Conservation (phyloP, 2,888 invertebrate genomes). For the Heteropelma amictum region DNA sequence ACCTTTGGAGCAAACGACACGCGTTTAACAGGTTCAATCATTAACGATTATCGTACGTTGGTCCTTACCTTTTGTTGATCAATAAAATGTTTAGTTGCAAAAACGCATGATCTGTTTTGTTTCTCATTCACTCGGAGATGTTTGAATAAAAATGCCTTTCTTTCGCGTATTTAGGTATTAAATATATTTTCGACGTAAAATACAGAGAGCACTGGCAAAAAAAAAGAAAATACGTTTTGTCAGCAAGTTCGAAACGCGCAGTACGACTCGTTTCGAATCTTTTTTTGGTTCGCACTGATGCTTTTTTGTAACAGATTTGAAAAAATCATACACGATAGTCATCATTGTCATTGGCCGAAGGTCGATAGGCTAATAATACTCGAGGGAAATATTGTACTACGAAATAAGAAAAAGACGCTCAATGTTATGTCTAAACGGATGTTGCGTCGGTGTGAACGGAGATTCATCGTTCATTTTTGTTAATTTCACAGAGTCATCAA, state of each 20-base stretch:
- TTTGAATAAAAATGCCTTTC: no score
- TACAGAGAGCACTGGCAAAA: slow-evolving; percentile 44
- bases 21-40: slow-evolving; percentile 47
- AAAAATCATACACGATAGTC: not conserved
- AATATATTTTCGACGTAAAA: slow-evolving; percentile 59
- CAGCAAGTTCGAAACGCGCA: slow-evolving; percentile 30
- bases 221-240: not conserved
- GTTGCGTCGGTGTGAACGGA: no score
- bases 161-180: slow-evolving; percentile 54
- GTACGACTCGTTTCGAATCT: no score
- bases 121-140: not conserved
- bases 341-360: slow-evolving; percentile 19
- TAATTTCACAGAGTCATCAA: no score
- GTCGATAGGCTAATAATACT: slow-evolving; percentile 53
- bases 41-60: slow-evolving; percentile 43
- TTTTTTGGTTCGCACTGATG: not conserved
- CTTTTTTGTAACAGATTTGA: not conserved
- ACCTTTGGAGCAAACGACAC: no score
- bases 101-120: not conserved
- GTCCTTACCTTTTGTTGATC: slow-evolving; percentile 73
- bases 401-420: not conserved
- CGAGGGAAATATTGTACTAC: slow-evolving; percentile 39
- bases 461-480: no score
- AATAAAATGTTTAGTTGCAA: slow-evolving; percentile 72
- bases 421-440: not conserved